phyloP scores from a whole-genome alignment of 2,113 vertebrate species.

The Delphinus delphis region DNA sequence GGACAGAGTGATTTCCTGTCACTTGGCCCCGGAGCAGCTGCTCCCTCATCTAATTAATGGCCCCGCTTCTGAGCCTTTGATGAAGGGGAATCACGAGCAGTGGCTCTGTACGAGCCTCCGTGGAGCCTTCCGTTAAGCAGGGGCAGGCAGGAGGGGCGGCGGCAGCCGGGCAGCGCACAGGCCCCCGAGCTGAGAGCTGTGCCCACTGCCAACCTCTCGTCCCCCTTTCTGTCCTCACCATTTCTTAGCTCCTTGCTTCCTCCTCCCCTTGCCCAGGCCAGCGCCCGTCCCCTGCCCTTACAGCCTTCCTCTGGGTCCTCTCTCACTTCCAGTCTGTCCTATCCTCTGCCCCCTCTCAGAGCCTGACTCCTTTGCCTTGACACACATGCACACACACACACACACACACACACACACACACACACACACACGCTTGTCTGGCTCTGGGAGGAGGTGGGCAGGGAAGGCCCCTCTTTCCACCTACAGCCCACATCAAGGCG shows the following conservation, averaged over 20 bases:
- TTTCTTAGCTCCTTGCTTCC: not conserved
- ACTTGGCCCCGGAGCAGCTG: constrained; percentile 43
- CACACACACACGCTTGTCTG: not conserved
- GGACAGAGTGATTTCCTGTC: constrained; percentile 63
- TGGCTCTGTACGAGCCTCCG: not conserved
- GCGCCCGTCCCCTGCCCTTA: not conserved
- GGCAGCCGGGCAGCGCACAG: not conserved
- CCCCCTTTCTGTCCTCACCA: not conserved
- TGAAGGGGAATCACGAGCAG: constrained; percentile 21
- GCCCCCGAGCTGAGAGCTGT: not conserved
- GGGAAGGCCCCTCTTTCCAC: not conserved
- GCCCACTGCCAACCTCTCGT: too few species aligned
- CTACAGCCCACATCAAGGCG: not conserved
- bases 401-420: too few species aligned
- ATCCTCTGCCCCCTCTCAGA: not conserved
- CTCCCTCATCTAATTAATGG: constrained; percentile 63
- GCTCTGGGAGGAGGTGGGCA: not conserved
- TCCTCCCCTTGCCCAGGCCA: not conserved
- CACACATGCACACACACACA: too few species aligned
- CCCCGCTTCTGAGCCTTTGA: not conserved
- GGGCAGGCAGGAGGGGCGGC: not conserved
- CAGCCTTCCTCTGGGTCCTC: not conserved
- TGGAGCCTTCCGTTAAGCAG: not conserved
- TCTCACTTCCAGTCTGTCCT: not conserved
- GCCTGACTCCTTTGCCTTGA: not conserved